A percentile compares a stretch with the other conserved stretches of the same genome.
These are phyloP conservation scores for Phoebastria nigripes DNA, from an alignment of 2,797 vertebrate species.

Conservation along the genomic window DNA sequence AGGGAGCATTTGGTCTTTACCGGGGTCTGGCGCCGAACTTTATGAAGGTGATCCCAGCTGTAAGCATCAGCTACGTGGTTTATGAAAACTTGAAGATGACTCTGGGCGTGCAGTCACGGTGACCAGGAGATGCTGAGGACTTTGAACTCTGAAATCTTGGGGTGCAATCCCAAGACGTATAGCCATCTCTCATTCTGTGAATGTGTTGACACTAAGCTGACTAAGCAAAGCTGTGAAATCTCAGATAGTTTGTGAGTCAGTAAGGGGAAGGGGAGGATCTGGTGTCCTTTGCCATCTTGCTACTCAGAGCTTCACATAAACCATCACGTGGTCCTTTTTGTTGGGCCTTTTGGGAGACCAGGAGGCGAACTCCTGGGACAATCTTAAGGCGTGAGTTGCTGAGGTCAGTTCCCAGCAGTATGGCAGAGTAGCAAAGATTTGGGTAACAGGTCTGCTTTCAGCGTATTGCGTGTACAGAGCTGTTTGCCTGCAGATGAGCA, in stretches of 20 bases:
- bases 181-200: constrained; percentile 90
- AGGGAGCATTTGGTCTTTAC: constrained; percentile 91
- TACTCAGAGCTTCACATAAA: background rate
- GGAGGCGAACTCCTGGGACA: background rate
- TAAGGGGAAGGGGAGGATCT: background rate
- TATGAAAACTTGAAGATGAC: constrained; percentile 93
- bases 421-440: constrained; percentile 25
- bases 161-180: constrained; percentile 52
- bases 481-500: constrained; percentile 8
- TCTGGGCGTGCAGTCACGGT: constrained; percentile 90
- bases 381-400: background rate
- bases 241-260: constrained; percentile 32
- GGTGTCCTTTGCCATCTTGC: constrained; percentile 50
- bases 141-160: constrained; percentile 65
- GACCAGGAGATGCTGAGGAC: constrained; percentile 52
- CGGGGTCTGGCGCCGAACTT: constrained; percentile 94
- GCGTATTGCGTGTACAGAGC: background rate
- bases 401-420: background rate
- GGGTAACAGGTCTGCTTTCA: constrained; percentile 13
- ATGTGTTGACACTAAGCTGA: constrained; percentile 82
- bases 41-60: constrained; percentile 95
- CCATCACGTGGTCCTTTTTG: background rate
- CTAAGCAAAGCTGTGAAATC: constrained; percentile 75
- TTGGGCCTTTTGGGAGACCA: background rate
- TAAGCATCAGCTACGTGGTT: constrained; percentile 98